phyloP scores from a whole-genome alignment of 2,888 invertebrate genomes.

The Metacarcinus magister region DNA sequence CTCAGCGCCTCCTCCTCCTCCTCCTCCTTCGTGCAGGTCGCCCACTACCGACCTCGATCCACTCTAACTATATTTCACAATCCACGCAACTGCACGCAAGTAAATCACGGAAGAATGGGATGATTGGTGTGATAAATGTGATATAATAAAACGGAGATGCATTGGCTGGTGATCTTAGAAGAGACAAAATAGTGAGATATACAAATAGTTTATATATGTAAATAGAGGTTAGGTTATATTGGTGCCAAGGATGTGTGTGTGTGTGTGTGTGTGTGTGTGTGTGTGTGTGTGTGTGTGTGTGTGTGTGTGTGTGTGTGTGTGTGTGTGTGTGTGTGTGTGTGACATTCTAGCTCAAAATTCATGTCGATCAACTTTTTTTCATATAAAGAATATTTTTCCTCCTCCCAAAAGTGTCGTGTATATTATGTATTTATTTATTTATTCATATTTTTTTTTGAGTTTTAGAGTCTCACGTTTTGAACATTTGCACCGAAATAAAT shows the following conservation, averaged over 20 bases:
- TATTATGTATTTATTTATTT: background rate
- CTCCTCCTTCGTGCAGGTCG: background rate
- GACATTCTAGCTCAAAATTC: background rate
- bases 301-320: too few species aligned
- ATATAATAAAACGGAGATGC: background rate
- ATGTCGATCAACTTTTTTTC: background rate
- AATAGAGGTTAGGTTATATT: background rate
- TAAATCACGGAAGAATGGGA: slow-evolving; percentile 33
- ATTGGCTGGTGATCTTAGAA: background rate
- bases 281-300: too few species aligned
- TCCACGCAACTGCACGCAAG: background rate
- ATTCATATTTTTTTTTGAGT: background rate
- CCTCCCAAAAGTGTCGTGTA: background rate
- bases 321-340: too few species aligned
- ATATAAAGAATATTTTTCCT: background rate
- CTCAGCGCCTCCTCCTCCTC: background rate
- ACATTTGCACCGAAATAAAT: background rate
- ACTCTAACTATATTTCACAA: background rate
- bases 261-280: too few species aligned
- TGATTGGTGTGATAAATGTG: background rate
- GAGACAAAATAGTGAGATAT: background rate
- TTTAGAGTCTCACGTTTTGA: background rate
- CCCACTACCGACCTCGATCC: background rate
- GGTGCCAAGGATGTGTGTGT: background rate
- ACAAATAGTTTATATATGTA: background rate